A percentile compares a stretch with the other conserved stretches of the same genome.
phyloP scores from a whole-genome alignment of 2,113 vertebrate genomes.

The Lophotis ruficrista region DNA sequence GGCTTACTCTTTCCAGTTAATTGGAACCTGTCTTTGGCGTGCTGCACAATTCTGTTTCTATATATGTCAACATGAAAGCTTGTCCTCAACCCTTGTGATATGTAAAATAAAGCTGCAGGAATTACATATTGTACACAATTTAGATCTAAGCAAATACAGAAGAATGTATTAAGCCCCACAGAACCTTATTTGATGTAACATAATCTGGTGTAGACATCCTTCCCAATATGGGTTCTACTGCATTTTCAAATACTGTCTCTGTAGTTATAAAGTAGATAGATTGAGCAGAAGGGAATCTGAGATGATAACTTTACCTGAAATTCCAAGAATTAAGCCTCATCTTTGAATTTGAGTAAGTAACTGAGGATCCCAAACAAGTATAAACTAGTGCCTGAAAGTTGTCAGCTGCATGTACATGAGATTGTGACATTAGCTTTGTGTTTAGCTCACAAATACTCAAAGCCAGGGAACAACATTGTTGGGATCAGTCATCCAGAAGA shows the following conservation, averaged over 20 bases:
- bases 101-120: neutral
- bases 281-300: neutral
- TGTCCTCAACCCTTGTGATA: neutral
- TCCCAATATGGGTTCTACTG: neutral
- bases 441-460: neutral
- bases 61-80: neutral
- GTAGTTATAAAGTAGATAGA: neutral
- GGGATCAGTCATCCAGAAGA: neutral
- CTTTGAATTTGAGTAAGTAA: neutral
- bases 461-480: neutral
- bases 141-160: neutral
- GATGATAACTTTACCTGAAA: neutral
- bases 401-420: neutral
- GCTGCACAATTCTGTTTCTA: neutral
- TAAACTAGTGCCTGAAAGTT: neutral
- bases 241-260: neutral
- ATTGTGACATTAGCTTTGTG: neutral
- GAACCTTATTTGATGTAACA: neutral
- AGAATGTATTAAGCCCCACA: neutral
- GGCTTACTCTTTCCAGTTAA: neutral
- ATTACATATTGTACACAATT: neutral
- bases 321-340: neutral
- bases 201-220: neutral
- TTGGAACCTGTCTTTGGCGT: neutral
- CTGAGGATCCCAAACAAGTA: neutral